phyloP scores from a whole-genome alignment of 2,797 vertebrate species.

The Poecilia velifera region DNA sequence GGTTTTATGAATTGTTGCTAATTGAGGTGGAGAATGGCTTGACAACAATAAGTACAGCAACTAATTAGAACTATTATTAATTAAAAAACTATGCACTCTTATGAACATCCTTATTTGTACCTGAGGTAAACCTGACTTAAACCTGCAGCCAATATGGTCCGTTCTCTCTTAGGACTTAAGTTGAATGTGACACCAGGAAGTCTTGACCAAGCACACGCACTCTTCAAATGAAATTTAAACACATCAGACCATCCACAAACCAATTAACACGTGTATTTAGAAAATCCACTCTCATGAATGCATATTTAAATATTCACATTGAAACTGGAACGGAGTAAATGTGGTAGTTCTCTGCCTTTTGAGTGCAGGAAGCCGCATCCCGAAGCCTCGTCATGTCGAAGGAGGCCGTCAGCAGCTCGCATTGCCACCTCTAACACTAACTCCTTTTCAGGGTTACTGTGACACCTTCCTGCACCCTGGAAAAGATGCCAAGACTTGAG shows the following conservation, averaged over 20 bases:
- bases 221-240: conserved; percentile 19
- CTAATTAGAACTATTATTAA: background rate
- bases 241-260: conserved; percentile 2
- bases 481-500: conserved; percentile 55
- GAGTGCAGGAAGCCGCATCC: conserved; percentile 14
- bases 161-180: background rate
- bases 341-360: conserved; percentile 1
- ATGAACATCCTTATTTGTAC: background rate
- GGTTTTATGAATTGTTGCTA: background rate
- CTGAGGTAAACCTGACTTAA: background rate
- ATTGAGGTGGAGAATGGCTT: background rate
- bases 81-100: background rate
- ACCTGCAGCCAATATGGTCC: background rate
- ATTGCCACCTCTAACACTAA: conserved; percentile 24
- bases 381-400: conserved; percentile 19
- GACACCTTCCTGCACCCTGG: conserved; percentile 56
- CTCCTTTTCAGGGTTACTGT: conserved; percentile 39
- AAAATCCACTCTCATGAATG: conserved; percentile 25
- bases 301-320: conserved; percentile 31
- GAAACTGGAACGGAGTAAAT: background rate
- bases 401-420: conserved; percentile 36
- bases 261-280: conserved; percentile 18
- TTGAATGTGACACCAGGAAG: background rate
- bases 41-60: background rate
- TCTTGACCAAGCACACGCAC: background rate